A percentile compares a stretch with the other conserved stretches of the same genome.
Evolutionary conservation across 2,888 invertebrate species (phyloP).

Genomic region (Dione juno): DNA sequence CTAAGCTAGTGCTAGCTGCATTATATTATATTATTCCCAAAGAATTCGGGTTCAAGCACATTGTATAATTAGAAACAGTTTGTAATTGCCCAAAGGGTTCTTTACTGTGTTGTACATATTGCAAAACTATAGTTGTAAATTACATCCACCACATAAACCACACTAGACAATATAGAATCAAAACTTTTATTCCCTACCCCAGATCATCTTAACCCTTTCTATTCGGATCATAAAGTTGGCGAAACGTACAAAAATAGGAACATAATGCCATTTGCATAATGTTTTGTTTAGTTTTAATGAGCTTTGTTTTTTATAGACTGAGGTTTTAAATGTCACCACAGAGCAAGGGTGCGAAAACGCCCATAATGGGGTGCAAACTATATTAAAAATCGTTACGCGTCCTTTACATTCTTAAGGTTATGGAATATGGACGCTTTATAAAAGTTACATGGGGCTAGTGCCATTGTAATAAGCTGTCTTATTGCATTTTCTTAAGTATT

Average conservation of each 20-base stretch:
- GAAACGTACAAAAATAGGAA: slow-evolving; percentile 80
- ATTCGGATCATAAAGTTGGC: slow-evolving; percentile 79
- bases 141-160: slow-evolving; percentile 59
- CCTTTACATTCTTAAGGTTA: slow-evolving; percentile 80
- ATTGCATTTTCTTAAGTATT: neutral
- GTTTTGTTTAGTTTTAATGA: slow-evolving; percentile 56
- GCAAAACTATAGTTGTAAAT: slow-evolving; percentile 49
- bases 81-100: slow-evolving; percentile 38
- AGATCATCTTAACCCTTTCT: slow-evolving; percentile 79
- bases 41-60: slow-evolving; percentile 7
- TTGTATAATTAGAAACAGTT: slow-evolving; percentile 22
- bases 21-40: slow-evolving; percentile 6
- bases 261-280: slow-evolving; percentile 83
- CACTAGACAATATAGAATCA: slow-evolving; percentile 70
- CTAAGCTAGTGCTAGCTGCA: neutral
- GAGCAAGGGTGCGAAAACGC: slow-evolving; percentile 75
- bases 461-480: slow-evolving; percentile 9
- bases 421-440: slow-evolving; percentile 44
- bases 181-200: slow-evolving; percentile 65
- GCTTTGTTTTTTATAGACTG: slow-evolving; percentile 80
- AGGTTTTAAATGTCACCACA: slow-evolving; percentile 82
- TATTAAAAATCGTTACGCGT: slow-evolving; percentile 81
- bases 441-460: slow-evolving; percentile 1
- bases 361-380: slow-evolving; percentile 78
- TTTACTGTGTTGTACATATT: slow-evolving; percentile 47